These are phyloP conservation scores for Momotus momota DNA, from an alignment of 2,797 vertebrate species.

Conservation along the genomic window DNA sequence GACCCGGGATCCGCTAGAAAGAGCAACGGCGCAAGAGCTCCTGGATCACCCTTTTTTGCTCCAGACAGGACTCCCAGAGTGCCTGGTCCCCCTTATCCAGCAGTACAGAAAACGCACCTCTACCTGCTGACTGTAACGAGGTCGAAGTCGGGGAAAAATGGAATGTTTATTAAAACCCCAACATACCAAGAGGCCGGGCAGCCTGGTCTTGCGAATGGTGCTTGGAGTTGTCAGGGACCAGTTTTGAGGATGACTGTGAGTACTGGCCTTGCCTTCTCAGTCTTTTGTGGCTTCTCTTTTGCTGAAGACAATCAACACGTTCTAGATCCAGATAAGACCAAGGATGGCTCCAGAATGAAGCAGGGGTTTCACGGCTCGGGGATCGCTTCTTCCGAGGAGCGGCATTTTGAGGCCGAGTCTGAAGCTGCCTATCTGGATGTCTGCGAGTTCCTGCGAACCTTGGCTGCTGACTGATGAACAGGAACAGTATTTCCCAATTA, in stretches of 20 bases:
- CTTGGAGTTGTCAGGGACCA: conserved; percentile 60
- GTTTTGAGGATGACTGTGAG: conserved; percentile 73
- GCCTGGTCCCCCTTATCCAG: conserved; percentile 95
- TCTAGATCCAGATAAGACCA: background rate
- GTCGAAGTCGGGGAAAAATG: background rate
- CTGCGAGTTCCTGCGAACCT: conserved; percentile 4
- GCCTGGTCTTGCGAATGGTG: background rate
- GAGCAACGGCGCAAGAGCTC: conserved; percentile 93
- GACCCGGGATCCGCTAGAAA: conserved; percentile 90
- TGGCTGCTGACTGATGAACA: conserved; percentile 33
- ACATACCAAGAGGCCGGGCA: conserved; percentile 24
- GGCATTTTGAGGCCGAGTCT: background rate
- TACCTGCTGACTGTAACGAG: conserved; percentile 85
- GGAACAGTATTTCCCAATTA: background rate
- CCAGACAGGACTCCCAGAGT: conserved; percentile 95
- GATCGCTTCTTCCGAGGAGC: background rate
- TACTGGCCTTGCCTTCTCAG: conserved; percentile 27
- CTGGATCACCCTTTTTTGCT: conserved; percentile 97
- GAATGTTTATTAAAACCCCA: background rate
- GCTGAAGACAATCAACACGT: conserved; percentile 74
- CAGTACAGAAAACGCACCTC: conserved; percentile 96
- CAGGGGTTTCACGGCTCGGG: conserved; percentile 31
- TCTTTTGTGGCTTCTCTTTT: conserved; percentile 43
- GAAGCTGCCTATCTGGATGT: background rate
- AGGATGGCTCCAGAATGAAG: background rate